Conservation (phyloP, 2,888 invertebrate species). For the Lepidochrysops patricia region DNA sequence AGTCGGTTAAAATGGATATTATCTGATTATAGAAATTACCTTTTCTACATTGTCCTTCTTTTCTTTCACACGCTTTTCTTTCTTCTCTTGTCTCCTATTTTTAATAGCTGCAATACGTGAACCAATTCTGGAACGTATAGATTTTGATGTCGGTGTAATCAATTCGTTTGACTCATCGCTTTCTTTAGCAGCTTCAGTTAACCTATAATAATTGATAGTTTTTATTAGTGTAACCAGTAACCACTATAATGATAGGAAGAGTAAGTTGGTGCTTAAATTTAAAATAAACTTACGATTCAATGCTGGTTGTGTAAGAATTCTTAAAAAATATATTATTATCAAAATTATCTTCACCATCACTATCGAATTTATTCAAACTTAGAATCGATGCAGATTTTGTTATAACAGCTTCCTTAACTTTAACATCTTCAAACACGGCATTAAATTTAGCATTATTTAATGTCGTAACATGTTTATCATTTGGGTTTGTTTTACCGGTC, state of each 20-base stretch:
- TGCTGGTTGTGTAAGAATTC: slow-evolving; percentile 36
- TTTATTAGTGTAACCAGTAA: too few relatives aligned
- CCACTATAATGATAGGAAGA: too few relatives aligned
- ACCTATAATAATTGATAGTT: slow-evolving; percentile 28
- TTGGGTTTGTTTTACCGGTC: background rate
- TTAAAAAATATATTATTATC: slow-evolving; percentile 36
- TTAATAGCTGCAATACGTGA: slow-evolving; percentile 41
- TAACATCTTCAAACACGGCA: slow-evolving; percentile 33
- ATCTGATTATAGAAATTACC: slow-evolving; percentile 30
- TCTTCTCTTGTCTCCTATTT: slow-evolving; percentile 35
- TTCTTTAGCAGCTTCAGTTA: slow-evolving; percentile 41
- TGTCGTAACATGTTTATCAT: slow-evolving; percentile 24
- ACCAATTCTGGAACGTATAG: slow-evolving; percentile 50
- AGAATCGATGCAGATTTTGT: slow-evolving; percentile 31
- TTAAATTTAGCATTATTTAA: slow-evolving; percentile 35
- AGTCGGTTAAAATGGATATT: too few relatives aligned
- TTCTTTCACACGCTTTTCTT: slow-evolving; percentile 33
- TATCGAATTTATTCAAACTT: slow-evolving; percentile 30
- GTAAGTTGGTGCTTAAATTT: too few relatives aligned
- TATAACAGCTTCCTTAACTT: slow-evolving; percentile 34
- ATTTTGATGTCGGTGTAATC: slow-evolving; percentile 34
- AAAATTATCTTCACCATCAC: slow-evolving; percentile 27
- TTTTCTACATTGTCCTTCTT: slow-evolving; percentile 51
- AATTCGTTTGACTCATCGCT: slow-evolving; percentile 37
- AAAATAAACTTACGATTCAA: slow-evolving; percentile 55